Base-by-base conservation (phyloP, 2,888 invertebrate genomes). In the Corythucha ciliata region DNA sequence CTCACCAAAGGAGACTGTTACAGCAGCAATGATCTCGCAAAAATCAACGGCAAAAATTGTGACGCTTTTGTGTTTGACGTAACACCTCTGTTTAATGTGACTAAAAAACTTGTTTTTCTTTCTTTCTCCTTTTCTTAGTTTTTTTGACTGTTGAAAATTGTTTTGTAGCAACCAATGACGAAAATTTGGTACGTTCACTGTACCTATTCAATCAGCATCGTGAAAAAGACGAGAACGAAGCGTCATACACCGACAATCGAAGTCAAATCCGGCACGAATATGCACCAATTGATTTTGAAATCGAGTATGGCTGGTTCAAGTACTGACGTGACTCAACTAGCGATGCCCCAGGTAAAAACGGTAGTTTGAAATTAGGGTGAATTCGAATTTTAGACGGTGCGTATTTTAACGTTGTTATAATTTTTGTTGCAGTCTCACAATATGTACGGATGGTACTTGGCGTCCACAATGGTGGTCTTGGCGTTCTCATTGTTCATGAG, bases 131-230 rank as follows among this genome's bases (percentile, higher is more conserved):
- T 12, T 14, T 7, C 10, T 8, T 36, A 36, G 16, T 36, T 36
- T 8, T 8, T 36, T 14, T 36, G 14, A 12, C 14, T 12, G 7
- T 14, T 12, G 16, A 29, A 29, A 29, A 16, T 47, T 3, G 18
- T 6, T 22, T 48, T 48, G 21, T 40, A 54, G 53, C 48, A 48
- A 48, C 48, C 42, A 18, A 29, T 48, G 21, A 26, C 45, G 2
- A 54, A 54, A 37, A 49, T 54, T n/a, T 54, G 53, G 53, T 54
- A 48, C 45, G 49, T 54, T 34, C 53, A 54, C 34, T 54, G 53
- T 39, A 54, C 53, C n/a, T 54, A 49, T 39, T 49, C 53, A 7
- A 54, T 54, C 26, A 54, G 39, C 41, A 33, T 45, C 8, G 21
- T 36, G 14, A 14, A 26, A 4, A 33, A 29, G 14, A 37, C 29